phyloP scores from a whole-genome alignment of 2,888 invertebrate genomes.

The Drosophila tripunctata region DNA sequence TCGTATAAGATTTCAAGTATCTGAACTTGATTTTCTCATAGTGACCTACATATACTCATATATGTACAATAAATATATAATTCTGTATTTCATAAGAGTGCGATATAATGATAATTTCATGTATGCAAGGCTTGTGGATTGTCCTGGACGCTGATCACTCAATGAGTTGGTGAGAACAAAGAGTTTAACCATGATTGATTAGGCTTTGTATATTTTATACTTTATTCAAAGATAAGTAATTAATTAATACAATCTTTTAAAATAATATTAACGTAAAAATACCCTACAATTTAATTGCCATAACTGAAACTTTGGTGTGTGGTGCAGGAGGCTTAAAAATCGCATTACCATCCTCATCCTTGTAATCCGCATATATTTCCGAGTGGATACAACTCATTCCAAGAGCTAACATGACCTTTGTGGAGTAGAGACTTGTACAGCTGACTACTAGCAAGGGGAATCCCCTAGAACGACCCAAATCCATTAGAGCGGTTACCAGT shows the following conservation, averaged over 20 bases:
- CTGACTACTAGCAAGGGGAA: conserved; percentile 48
- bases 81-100: too few species aligned
- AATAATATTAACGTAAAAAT: not conserved
- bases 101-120: too few species aligned
- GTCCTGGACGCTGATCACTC: too few species aligned
- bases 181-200: too few species aligned
- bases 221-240: too few species aligned
- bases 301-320: conserved; percentile 25
- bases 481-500: conserved; percentile 52
- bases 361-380: conserved; percentile 54
- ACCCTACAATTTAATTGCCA: not conserved
- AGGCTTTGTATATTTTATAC: too few species aligned
- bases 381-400: conserved; percentile 57
- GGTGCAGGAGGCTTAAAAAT: conserved; percentile 51
- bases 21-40: not conserved
- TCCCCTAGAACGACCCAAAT: conserved; percentile 50
- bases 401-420: conserved; percentile 52
- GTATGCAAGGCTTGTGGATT: too few species aligned
- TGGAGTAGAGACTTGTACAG: conserved; percentile 67
- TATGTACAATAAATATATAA: not conserved
- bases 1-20: not conserved
- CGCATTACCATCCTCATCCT: conserved; percentile 36
- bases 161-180: too few species aligned
- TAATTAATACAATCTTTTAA: too few species aligned
- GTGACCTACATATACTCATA: not conserved